phyloP scores from a whole-genome alignment of 2,797 vertebrate species.

The Allobates femoralis region DNA sequence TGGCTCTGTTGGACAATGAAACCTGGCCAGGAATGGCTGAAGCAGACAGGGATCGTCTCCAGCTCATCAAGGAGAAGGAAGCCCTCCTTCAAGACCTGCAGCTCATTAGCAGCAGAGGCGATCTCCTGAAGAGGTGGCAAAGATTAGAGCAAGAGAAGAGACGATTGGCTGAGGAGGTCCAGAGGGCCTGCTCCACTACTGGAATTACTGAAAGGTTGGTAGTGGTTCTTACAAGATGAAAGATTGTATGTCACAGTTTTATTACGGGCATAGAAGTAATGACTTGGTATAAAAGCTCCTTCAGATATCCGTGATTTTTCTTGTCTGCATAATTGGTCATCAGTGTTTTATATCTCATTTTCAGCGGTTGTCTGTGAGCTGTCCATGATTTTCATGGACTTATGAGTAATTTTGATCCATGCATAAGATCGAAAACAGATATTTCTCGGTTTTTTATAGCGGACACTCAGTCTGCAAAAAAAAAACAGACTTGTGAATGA shows the following conservation, averaged over 20 bases:
- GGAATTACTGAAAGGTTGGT: slow-evolving; percentile 93
- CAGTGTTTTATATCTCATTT: no score
- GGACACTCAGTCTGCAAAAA: no score
- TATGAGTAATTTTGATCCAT: no score
- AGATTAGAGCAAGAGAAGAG: slow-evolving; percentile 88
- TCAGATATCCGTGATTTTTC: no score
- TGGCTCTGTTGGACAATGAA: slow-evolving; percentile 92
- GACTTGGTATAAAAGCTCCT: no score
- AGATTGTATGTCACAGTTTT: not conserved
- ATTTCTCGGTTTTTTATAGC: no score
- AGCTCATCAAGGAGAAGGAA: slow-evolving; percentile 96
- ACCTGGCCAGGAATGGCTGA: slow-evolving; percentile 95
- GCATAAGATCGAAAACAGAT: no score
- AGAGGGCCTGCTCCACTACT: slow-evolving; percentile 84
- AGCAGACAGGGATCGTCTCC: slow-evolving; percentile 91
- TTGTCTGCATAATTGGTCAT: no score
- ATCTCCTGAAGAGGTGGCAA: slow-evolving; percentile 79
- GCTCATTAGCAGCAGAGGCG: slow-evolving; percentile 87
- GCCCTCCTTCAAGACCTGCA: slow-evolving; percentile 94
- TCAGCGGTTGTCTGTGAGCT: no score
- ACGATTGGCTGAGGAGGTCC: slow-evolving; percentile 92
- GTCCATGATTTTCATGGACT: no score
- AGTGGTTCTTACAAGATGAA: not conserved
- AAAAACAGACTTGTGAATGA: no score
- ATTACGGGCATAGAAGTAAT: not conserved